Base-by-base conservation (phyloP, 1,140 invertebrate species). In the Saccostrea glomerata region DNA sequence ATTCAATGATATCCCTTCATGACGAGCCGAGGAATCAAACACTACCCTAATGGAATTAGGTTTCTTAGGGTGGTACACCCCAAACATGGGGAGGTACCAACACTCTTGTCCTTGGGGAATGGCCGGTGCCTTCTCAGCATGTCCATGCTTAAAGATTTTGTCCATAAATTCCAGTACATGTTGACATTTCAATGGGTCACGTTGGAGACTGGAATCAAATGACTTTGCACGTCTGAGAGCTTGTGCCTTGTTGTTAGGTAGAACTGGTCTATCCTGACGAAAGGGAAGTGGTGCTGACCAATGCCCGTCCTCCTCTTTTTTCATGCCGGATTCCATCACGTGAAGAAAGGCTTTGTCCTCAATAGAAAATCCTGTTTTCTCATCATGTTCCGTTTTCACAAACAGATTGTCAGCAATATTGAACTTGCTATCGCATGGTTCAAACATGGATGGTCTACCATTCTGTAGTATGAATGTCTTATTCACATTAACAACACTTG, bases 1-100 rank as follows among this genome's bases (percentile, higher is more conserved):
- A 84, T 93, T 93, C 0, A 93, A 86, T 17, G 92, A 93, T 36
- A 86, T 77, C 13, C 90, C 92, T n/a, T 89, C 55, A 25, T 47
- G 85, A 54, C 17, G 20, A n/a, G 86, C 86, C 2, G 82, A 77
- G 9, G 89, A 88, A 63, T 90, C 89, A 56, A 90, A 90, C 0
- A 90, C 89, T 1, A 73, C 87, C 1, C 88, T 36, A 86, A 54
- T 15, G 54, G n/a, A 36, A 2, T 36, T 36, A 13, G 86, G 89
- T 55, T 88, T 90, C 40, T 86, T 84, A 55, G 86, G 89, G 23
- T 90, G 89, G 70, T 88, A 88, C 23, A 90, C 87, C 15, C 86
- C 87, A 60, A 88, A 86, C 0, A 88, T 60, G 25, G 86, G 89
- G 11, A 90, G 63, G 40, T 88, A 90, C 85, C 87, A 88, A 47